Evolutionary conservation across 2,888 invertebrate species (phyloP).

Genomic region (Vesta saturnalis): DNA sequence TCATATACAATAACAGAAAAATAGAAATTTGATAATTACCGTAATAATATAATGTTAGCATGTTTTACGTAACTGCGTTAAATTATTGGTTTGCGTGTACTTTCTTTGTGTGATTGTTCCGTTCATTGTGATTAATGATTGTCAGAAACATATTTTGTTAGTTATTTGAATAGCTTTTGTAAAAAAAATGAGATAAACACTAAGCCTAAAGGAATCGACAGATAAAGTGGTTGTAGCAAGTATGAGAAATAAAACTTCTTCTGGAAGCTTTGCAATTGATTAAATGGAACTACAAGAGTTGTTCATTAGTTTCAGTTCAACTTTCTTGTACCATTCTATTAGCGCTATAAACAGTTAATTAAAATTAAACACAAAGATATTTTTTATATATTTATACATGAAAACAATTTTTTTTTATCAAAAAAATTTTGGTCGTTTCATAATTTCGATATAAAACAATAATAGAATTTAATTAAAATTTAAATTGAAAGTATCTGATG

Average conservation of each 20-base stretch:
- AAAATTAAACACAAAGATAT: conserved; percentile 20
- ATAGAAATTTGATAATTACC: conserved; percentile 22
- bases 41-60: conserved; percentile 24
- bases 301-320: conserved; percentile 25
- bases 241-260: conserved; percentile 17
- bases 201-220: neutral
- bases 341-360: conserved; percentile 19
- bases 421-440: conserved; percentile 7
- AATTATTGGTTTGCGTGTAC: conserved; percentile 32
- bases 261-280: conserved; percentile 21
- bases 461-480: conserved; percentile 15
- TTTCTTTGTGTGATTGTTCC: neutral
- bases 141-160: neutral
- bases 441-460: conserved; percentile 9
- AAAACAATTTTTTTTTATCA: neutral
- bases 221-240: conserved; percentile 15
- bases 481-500: conserved; percentile 9
- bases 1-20: conserved; percentile 8
- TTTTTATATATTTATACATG: neutral
- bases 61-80: conserved; percentile 29
- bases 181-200: too few species aligned
- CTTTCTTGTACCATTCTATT: conserved; percentile 18
- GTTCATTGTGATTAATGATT: conserved; percentile 8
- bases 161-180: too few species aligned
- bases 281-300: conserved; percentile 28